Base-by-base conservation (phyloP, 2,888 invertebrate genomes). In the Meteorus colon region DNA sequence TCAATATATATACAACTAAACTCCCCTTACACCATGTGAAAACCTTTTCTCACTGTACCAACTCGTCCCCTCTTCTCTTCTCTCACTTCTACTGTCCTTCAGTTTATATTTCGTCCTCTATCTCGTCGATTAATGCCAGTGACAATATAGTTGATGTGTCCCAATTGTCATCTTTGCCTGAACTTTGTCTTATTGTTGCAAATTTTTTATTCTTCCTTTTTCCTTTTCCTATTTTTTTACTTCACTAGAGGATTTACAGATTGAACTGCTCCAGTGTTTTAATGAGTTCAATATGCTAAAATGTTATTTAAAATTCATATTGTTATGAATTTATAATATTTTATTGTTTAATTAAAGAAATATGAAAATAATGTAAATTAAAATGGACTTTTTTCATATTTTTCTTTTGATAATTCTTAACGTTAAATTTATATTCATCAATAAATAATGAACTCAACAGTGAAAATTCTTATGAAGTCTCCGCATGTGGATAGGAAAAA, bases 271-370 rank as follows among this genome's bases (percentile, higher is more conserved):
- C n/a, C 8, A 41, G 19, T 75, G 78, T 74, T 85, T 85, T 86
- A 86, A 86, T 86, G 85, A 85, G 80, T 79, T 74, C 80, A 85
- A 86, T 86, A 86, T 85, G 84, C 84, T 85, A 86, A 86, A 79
- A 81, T 73, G 31, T 51, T 59, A 71, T 80, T 77, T 81, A 81
- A 80, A 84, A 82, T 74, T 82, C 81, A 24, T 79, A 41, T 10
- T 80, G 81, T 78, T 80, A 82, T 84, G 84, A 24, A 85, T 85
- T 85, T 85, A 85, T 84, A 77, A 24, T 24, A 55, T 19, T 55
- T 55, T 55, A 55, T n/a, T 55, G 6, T 51, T 55, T 72, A 65
- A 73, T 65, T 65, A 51, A 19, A 34, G 8, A 65, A 65, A 65
- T 65, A 24, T 24, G 24, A 24, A 24, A 24, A 24, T 24, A 24